A percentile compares a stretch with the other conserved stretches of the same genome.
phyloP scores from a whole-genome alignment of 1,140 invertebrate genomes.

The Polypedilum vanderplanki region DNA sequence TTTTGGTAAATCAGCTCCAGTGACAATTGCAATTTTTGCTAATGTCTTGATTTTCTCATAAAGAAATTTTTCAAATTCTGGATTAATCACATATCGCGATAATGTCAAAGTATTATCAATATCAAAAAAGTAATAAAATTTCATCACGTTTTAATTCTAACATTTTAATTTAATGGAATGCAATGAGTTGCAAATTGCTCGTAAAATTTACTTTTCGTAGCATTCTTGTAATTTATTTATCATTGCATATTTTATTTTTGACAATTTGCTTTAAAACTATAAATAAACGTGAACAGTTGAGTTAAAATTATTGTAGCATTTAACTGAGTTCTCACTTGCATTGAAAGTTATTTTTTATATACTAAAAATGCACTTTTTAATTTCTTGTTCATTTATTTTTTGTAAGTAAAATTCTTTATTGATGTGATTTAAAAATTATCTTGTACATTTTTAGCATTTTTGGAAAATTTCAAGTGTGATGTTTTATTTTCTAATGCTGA shows the following conservation, averaged over 20 bases:
- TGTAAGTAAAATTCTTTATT: not conserved
- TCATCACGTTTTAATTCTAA: constrained; percentile 40
- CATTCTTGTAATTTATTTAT: not conserved
- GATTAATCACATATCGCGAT: constrained; percentile 68
- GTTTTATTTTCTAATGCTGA: not conserved
- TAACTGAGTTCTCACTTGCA: not conserved
- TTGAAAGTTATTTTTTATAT: not conserved
- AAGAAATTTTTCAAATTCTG: constrained; percentile 72
- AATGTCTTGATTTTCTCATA: constrained; percentile 60
- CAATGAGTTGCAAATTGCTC: not conserved
- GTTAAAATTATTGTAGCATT: not conserved
- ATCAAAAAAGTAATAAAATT: constrained; percentile 81
- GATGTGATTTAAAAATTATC: too few relatives aligned
- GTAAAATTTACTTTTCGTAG: too few relatives aligned
- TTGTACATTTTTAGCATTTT: not conserved
- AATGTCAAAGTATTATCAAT: constrained; percentile 93
- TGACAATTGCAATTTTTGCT: constrained; percentile 78
- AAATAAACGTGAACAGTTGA: not conserved
- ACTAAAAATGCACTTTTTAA: not conserved
- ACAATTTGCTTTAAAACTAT: not conserved
- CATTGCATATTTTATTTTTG: not conserved
- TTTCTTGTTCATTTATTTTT: not conserved
- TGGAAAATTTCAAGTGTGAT: not conserved
- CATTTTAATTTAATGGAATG: not conserved
- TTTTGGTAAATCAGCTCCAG: constrained; percentile 92